phyloP scores from a whole-genome alignment of 2,797 vertebrate species.

The Hyperoplus immaculatus region DNA sequence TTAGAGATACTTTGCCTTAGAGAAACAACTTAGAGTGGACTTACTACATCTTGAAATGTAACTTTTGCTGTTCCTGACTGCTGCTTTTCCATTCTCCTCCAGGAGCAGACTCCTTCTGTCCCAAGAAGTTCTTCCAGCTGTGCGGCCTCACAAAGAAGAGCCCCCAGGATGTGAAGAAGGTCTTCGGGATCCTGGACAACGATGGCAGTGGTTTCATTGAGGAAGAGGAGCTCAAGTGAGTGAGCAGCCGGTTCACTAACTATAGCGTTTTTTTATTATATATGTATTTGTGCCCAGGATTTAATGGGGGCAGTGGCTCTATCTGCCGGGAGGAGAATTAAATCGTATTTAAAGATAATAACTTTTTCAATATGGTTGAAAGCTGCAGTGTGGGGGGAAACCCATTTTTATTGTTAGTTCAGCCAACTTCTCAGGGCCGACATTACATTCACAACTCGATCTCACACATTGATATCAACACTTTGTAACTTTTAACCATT shows the following conservation, averaged over 20 bases:
- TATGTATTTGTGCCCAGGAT: neutral
- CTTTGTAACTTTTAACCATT: neutral
- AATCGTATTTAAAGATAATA: neutral
- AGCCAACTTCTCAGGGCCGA: neutral
- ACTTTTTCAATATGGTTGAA: neutral
- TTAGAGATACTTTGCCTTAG: neutral
- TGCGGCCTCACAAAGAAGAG: slow-evolving; percentile 94
- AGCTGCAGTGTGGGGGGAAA: neutral
- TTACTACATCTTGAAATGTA: neutral
- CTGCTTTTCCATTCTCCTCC: slow-evolving; percentile 39
- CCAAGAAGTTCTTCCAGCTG: slow-evolving; percentile 96
- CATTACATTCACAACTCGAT: neutral
- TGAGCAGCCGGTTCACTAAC: slow-evolving; percentile 1
- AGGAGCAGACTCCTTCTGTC: slow-evolving; percentile 95
- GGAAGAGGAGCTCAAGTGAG: slow-evolving; percentile 95
- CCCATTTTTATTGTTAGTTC: neutral
- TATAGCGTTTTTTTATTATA: neutral
- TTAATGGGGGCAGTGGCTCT: neutral
- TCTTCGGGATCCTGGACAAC: slow-evolving; percentile 92
- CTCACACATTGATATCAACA: neutral
- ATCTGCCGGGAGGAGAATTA: neutral
- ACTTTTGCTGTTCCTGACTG: neutral
- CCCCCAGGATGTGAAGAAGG: slow-evolving; percentile 91
- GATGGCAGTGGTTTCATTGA: slow-evolving; percentile 94
- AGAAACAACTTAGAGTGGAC: slow-evolving; percentile 6